Evolutionary conservation across 1,140 invertebrate genomes (phyloP).

Genomic region (Latrodectus geometricus): DNA sequence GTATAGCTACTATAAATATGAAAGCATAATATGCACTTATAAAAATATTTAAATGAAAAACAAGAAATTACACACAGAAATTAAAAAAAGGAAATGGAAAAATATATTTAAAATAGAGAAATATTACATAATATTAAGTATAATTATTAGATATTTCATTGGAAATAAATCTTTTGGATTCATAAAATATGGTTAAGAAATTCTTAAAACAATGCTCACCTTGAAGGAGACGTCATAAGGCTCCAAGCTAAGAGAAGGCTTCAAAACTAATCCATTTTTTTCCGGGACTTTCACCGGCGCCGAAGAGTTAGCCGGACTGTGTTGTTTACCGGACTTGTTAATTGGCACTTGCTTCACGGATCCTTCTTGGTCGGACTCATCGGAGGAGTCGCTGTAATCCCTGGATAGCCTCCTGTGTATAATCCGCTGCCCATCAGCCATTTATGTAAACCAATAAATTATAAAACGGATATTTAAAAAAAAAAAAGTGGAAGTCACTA

Average conservation of each 20-base stretch:
- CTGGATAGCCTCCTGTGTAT: constrained; percentile 42
- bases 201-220: constrained; percentile 10
- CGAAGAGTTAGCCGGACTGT: background rate
- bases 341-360: background rate
- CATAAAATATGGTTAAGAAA: too few species aligned
- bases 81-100: too few species aligned
- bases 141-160: too few species aligned
- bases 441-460: background rate
- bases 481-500: background rate
- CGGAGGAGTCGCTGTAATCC: constrained; percentile 53
- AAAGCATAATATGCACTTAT: too few species aligned
- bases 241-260: constrained; percentile 55
- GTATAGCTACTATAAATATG: too few species aligned
- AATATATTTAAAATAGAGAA: too few species aligned
- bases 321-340: background rate
- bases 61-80: too few species aligned
- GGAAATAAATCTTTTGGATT: too few species aligned
- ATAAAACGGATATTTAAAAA: background rate
- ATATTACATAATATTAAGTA: too few species aligned
- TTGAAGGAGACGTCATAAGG: constrained; percentile 55
- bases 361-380: constrained; percentile 22
- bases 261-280: constrained; percentile 51
- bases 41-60: too few species aligned
- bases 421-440: constrained; percentile 43
- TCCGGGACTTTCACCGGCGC: constrained; percentile 3